phyloP scores from a whole-genome alignment of 2,797 vertebrate genomes.

The Falco novaeseelandiae region DNA sequence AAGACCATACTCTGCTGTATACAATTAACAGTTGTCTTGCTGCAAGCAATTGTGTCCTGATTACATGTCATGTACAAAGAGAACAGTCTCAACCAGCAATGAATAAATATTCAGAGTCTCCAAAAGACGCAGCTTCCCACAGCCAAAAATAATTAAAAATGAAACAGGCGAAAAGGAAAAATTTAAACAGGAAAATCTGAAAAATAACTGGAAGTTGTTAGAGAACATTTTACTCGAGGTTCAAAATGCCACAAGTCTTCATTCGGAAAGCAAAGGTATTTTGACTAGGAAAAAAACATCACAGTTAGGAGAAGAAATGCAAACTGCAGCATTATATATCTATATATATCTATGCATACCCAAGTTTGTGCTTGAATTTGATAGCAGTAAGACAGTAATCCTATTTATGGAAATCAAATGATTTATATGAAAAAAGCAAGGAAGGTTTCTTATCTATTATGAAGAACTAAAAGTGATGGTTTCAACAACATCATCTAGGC shows the following conservation, averaged over 20 bases:
- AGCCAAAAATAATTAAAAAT: conserved; percentile 40
- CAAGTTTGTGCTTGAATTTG: not conserved
- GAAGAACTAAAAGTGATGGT: not conserved
- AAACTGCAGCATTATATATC: not conserved
- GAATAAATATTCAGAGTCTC: conserved; percentile 15
- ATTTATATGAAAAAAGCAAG: not conserved
- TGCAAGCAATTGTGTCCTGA: not conserved
- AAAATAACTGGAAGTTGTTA: not conserved
- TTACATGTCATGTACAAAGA: not conserved
- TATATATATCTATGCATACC: not conserved
- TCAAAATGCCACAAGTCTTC: not conserved
- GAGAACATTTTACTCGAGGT: not conserved
- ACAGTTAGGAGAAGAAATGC: not conserved
- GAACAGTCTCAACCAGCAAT: not conserved
- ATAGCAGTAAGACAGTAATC: not conserved
- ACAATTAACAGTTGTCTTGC: not conserved
- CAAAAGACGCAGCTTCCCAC: not conserved
- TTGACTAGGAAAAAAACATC: not conserved
- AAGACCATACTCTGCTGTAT: not conserved
- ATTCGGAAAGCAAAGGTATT: not conserved
- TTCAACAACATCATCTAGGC: not conserved
- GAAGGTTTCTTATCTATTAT: not conserved
- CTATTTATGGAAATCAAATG: not conserved
- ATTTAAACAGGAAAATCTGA: conserved; percentile 38
- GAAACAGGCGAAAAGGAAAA: not conserved